Evolutionary conservation across 2,888 invertebrate genomes (phyloP), one percentile per base, ranked within the genome.

Genomic region (Ernsta delagoae): DNA sequence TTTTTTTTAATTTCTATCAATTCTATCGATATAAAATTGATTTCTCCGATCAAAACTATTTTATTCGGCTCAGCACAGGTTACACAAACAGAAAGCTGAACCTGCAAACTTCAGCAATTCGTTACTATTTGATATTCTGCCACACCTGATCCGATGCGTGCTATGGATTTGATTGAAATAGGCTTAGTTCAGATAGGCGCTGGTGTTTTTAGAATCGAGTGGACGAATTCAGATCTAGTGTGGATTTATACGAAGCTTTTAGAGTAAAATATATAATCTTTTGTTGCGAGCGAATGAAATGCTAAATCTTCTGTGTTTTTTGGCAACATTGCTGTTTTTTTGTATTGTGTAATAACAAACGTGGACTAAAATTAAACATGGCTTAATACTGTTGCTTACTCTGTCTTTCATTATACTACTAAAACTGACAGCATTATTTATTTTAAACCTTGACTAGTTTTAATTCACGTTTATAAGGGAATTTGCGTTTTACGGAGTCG

Each of bases 121-220:
- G 12, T 12, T 48, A 48, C 48, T 31, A 45, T 57, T 57, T 48
- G 65, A 65, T 65, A 65, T 48, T 45, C 41, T 53, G 41, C 43
- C 56, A 31, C 54, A 65, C 65, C 65, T 65, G 65, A 65, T 64
- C 34, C 64, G 65, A 56, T 48, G 48, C 45, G 9, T 57, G 56
- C 53, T 43, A 50, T 56, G 36, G 62, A 63, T 63, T 53, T 48
- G 60, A 34, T 57, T 57, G 48, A 39, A 59, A 65, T 65, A 65
- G 65, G 65, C 36, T 65, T 65, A 65, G 59, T 36, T 56, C 65
- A 48, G 57, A 65, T 59, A 57, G 65, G 39, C 39, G 48, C 39
- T 48, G 39, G 36, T 59, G 57, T 59, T 65, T 65, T 50, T 12
- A 5, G 50, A 50, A 16, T 50, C 16, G 50, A 50, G 16, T 50